Evolutionary conservation across 1,140 invertebrate species (phyloP).

Genomic region (Andrena cerasifolii): DNA sequence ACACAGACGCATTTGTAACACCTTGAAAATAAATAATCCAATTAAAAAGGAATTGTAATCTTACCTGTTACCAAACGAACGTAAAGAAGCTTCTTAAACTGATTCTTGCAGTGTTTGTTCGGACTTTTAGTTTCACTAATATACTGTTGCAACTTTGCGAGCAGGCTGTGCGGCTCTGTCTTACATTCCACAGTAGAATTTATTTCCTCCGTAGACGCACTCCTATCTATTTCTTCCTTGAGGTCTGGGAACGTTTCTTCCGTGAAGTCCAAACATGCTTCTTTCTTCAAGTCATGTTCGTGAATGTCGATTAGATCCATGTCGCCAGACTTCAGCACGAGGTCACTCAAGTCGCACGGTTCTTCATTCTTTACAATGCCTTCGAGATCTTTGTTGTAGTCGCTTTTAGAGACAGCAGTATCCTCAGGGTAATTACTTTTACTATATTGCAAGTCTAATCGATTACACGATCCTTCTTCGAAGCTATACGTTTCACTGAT

Average conservation of each 20-base stretch:
- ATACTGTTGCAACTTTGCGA: neutral
- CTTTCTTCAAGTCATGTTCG: neutral
- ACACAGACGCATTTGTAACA: constrained; percentile 8
- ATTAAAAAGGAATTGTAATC: no score
- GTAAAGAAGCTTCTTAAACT: neutral
- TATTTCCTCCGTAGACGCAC: neutral
- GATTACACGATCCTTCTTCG: neutral
- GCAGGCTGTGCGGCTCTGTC: no score
- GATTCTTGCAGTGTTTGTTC: neutral
- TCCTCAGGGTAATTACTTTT: no score
- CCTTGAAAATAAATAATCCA: no score
- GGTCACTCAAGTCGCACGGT: neutral
- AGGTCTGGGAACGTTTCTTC: no score
- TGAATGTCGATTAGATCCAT: neutral
- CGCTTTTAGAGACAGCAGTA: neutral
- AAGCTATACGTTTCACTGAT: neutral
- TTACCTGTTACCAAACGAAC: constrained; percentile 26
- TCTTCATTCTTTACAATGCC: neutral
- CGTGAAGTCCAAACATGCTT: no score
- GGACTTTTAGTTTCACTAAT: neutral
- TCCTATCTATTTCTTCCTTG: no score
- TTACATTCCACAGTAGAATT: no score
- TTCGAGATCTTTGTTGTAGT: neutral
- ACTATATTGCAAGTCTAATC: neutral
- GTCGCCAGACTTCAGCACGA: neutral